Percentiles rank a stretch among this genome's conserved stretches.
Evolutionary conservation across 2,797 vertebrate species (phyloP).

Genomic region (Craterocephalus amniculus): DNA sequence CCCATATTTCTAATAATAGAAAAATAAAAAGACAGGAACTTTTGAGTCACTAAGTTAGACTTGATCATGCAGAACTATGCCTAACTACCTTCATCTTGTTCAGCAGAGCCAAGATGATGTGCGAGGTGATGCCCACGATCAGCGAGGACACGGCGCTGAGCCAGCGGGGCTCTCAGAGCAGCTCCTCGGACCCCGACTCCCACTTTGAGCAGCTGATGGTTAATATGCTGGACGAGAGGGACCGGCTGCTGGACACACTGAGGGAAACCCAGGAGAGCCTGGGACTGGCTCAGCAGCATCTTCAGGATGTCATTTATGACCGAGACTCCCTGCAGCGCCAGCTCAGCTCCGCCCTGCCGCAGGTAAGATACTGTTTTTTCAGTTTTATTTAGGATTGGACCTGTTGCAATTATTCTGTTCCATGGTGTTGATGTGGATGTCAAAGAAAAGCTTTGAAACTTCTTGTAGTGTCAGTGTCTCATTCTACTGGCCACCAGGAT

Average conservation of each 20-base stretch:
- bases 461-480: no score
- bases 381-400: background rate
- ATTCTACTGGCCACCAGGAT: background rate
- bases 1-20: no score
- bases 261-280: conserved; percentile 97
- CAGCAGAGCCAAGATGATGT: conserved; percentile 91
- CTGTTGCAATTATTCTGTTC: background rate
- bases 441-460: background rate
- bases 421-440: background rate
- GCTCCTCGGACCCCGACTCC: conserved; percentile 95
- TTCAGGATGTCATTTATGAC: conserved; percentile 98
- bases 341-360: conserved; percentile 96
- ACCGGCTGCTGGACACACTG: conserved; percentile 95
- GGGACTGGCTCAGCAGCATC: conserved; percentile 92
- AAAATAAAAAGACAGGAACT: no score
- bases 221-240: conserved; percentile 98
- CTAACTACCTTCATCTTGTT: conserved; percentile 13
- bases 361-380: conserved; percentile 81
- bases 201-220: conserved; percentile 99
- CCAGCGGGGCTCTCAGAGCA: conserved; percentile 96
- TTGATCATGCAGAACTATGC: background rate
- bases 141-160: conserved; percentile 98
- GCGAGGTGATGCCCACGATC: conserved; percentile 98
- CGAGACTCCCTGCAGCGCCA: conserved; percentile 96
- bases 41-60: no score